Base-by-base conservation (phyloP, 1,140 invertebrate genomes). In the Drosophila chauvacae region DNA sequence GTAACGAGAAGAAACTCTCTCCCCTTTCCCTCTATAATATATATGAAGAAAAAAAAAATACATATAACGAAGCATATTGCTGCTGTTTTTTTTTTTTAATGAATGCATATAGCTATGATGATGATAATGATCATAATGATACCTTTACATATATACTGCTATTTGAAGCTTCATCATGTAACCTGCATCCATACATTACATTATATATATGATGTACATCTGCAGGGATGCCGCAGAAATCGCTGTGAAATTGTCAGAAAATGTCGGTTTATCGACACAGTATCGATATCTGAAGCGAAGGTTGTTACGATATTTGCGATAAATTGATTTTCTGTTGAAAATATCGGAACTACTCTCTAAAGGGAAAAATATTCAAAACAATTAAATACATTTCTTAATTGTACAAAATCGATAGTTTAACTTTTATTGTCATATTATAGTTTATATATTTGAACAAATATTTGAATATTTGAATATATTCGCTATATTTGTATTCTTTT, bases 31-130 rank as follows among this genome's bases (percentile, higher is more conserved):
- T 48, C 7, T 56, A 39, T 41, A 45, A 23, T 51, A 57, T 62
- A 53, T 48, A 28, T 23, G 41, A 26, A 33, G 7, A 20, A 30
- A 3, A 11, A 18, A 6, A 7, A 20, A 35, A 71, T 28, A 55
- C 18, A 57, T 69, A n/a, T 72, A 71, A 28, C 35, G 5, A 57
- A 47, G 69, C 42, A 69, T 65, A 64, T 65, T 69, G 65, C 65
- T 69, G 68, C 63, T 69, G 51, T 71, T 58, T 71, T 70, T 71
- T 69, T 53, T 23, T 23, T 23, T 23, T 42, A 65, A 35, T 41
- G 28, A 63, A 63, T 9, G 47, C n/a, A 50, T 45, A 45, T 63
- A 63, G 23, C 41, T 66, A 63, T 63, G 35, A 37, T 13, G 11
- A 13, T 37, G 33, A 28, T 53, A 65, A 41, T 13, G 11, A 37